Conservation (phyloP, 2,797 vertebrate species). For the Pseudochirops cupreus region DNA sequence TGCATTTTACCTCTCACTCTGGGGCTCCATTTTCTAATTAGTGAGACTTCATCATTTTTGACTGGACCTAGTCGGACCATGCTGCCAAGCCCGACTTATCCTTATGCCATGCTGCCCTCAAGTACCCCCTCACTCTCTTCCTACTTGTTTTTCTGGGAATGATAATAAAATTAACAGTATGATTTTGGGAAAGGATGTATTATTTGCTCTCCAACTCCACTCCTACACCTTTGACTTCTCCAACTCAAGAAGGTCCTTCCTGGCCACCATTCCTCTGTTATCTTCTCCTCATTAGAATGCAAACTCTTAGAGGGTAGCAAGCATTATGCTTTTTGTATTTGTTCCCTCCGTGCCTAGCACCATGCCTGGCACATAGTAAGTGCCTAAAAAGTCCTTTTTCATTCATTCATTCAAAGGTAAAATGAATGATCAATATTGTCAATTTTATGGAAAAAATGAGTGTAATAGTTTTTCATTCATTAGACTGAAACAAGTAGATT, state of each 20-base stretch:
- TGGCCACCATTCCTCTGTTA: background rate
- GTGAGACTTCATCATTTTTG: background rate
- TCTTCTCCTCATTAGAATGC: background rate
- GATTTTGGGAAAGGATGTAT: background rate
- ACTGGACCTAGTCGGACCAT: background rate
- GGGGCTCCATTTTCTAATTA: background rate
- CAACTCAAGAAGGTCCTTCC: background rate
- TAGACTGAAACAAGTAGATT: background rate
- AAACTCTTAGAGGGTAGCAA: background rate
- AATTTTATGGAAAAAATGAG: background rate
- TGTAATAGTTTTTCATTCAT: background rate
- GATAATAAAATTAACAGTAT: background rate
- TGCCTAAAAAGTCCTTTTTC: background rate
- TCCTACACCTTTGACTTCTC: background rate
- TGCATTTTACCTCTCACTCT: background rate
- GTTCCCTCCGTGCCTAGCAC: background rate
- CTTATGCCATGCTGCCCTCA: background rate
- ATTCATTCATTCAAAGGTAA: background rate
- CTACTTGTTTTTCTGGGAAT: background rate
- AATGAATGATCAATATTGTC: background rate
- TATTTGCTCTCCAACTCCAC: background rate
- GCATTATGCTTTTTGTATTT: background rate
- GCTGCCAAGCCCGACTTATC: background rate
- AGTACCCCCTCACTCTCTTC: background rate
- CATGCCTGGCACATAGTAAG: background rate